Evolutionary conservation across 2,888 invertebrate species (phyloP), one percentile per base, ranked within the genome.

Genomic region (Eupithecia centaureata): DNA sequence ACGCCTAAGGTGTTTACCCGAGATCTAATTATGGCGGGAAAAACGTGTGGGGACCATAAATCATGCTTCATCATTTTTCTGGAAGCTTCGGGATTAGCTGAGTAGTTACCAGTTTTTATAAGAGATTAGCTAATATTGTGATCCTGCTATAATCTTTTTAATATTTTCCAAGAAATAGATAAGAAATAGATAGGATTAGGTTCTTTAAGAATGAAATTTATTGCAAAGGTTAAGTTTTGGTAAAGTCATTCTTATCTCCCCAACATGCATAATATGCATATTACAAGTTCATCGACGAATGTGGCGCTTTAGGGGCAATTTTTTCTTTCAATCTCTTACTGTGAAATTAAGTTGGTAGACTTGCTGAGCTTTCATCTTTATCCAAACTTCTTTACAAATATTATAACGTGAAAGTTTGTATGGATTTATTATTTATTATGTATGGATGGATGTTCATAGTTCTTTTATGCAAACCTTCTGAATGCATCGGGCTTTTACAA

Each of bases 11-110:
- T 86, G 87, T 86, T 86, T 84, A 79, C 80, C 73, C 60, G 52
- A 63, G 80, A 85, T 83, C 78, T 86, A 85, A 86, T 87, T 86
- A 83, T 76, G 63, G 66, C 33, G 73, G 71, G 79, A 77, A 82
- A 82, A 83, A 81, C 79, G 79, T 79, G 77, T 75, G 76, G 74
- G 68, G 70, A 79, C 76, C 79, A 86, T 89, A 86, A 86, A 88
- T 89, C 88, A 89, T 86, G 78, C 77, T 87, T 84, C 85, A 86
- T 89, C 87, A 82, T 83, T 79, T 73, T 76, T 65, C 71, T 76
- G 76, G 70, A 75, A 78, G 73, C 73, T 72, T 63, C 73, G 73
- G 72, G 72, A 74, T 72, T 60, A 73, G 63, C 75, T 73, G 61
- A 65, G 66, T 60, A 42, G 59, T 67, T 62, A 28, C 22, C 7